A percentile compares a stretch with the other conserved stretches of the same genome.
phyloP scores from a whole-genome alignment of 2,797 vertebrate species.

The Enteromius viviparus region DNA sequence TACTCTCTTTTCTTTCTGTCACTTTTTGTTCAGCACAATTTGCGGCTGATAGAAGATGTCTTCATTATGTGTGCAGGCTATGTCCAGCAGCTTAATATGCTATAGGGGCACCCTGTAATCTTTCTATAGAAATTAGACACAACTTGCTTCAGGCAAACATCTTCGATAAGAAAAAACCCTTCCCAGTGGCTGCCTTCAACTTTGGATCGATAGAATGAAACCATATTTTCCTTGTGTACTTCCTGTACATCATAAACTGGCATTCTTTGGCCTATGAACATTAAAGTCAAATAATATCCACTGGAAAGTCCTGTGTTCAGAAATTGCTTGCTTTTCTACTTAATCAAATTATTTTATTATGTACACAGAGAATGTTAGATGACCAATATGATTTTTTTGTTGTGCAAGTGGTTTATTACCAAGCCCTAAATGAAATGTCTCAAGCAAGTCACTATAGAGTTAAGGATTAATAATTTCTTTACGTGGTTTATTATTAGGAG shows the following conservation, averaged over 20 bases:
- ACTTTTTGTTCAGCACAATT: constrained; percentile 1
- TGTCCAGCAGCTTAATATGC: constrained; percentile 17
- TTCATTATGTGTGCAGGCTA: constrained; percentile 18
- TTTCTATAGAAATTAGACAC: constrained; percentile 14
- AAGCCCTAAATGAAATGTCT: not conserved
- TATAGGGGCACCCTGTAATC: not conserved
- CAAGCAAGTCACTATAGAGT: not conserved
- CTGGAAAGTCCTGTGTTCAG: not conserved
- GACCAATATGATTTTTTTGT: not conserved
- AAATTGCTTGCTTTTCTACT: not conserved
- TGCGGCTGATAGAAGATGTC: constrained; percentile 21
- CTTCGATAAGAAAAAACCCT: constrained; percentile 19
- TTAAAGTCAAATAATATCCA: not conserved
- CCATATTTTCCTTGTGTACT: not conserved
- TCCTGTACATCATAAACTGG: not conserved
- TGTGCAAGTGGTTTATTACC: not conserved
- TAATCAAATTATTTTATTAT: not conserved
- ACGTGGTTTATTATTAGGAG: not conserved
- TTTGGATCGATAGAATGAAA: not conserved
- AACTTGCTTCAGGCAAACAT: constrained; percentile 17
- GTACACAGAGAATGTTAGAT: not conserved
- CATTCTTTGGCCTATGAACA: constrained; percentile 3
- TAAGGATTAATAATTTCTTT: not conserved
- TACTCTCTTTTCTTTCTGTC: constrained; percentile 27
- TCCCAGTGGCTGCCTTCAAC: constrained; percentile 1